Evolutionary conservation across 37 sponge, comb jelly and placozoan genomes (phyloP).

Genomic region (Lycopodina hypogea): DNA sequence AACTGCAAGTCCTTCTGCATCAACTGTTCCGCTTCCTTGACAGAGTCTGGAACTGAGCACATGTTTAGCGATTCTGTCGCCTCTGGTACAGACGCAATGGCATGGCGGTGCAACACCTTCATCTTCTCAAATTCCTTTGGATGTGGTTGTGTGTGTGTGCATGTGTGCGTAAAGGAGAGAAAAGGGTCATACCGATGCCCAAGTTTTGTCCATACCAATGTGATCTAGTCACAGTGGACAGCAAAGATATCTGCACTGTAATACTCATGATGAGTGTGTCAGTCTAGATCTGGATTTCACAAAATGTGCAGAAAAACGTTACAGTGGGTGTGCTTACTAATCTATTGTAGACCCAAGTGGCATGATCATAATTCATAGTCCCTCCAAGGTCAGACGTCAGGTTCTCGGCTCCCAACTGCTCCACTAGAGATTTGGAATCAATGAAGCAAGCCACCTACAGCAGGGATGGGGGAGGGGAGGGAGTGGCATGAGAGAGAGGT

Average conservation of each 20-base stretch:
- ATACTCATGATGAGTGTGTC: no score
- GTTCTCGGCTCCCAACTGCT: constrained; percentile 22
- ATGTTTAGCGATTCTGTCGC: constrained; percentile 21
- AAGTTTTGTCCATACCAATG: no score
- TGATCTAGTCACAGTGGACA: no score
- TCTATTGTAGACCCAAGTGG: constrained; percentile 48
- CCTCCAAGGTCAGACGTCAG: constrained; percentile 60
- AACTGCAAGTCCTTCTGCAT: constrained; percentile 58
- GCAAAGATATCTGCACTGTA: no score
- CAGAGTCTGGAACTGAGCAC: constrained; percentile 23
- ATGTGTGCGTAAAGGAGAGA: neutral
- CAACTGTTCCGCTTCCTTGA: constrained; percentile 65
- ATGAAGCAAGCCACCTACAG: constrained; percentile 10
- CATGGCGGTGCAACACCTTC: neutral
- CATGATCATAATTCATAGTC: constrained; percentile 49
- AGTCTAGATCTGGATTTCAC: no score
- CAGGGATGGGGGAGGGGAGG: neutral
- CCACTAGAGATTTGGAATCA: constrained; percentile 31
- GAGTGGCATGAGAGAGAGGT: neutral
- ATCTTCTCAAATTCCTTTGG: constrained; percentile 52
- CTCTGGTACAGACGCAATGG: constrained; percentile 17
- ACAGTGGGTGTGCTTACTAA: constrained; percentile 33
- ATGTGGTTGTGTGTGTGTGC: constrained; percentile 2
- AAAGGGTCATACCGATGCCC: no score
- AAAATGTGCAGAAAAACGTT: no score